Percentiles rank a stretch among this genome's conserved stretches.
phyloP scores from a whole-genome alignment of 2,888 invertebrate genomes.

The Agapostemon virescens region DNA sequence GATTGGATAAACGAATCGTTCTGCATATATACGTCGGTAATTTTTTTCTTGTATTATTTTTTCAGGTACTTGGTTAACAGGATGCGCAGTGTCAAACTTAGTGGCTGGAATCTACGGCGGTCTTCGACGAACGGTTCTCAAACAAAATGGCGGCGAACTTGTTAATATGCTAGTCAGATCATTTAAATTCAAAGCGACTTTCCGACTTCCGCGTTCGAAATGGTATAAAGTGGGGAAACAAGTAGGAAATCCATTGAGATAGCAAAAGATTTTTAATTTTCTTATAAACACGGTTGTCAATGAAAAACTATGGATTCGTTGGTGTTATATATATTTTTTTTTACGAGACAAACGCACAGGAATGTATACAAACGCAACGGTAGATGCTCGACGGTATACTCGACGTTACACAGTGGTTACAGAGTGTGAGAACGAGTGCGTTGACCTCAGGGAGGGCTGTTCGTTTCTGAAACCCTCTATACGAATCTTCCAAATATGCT shows the following conservation, averaged over 20 bases:
- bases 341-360: background rate
- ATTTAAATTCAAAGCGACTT: conserved; percentile 3
- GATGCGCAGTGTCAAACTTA: background rate
- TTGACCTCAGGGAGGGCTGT: background rate
- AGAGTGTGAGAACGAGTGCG: background rate
- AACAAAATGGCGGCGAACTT: conserved; percentile 10
- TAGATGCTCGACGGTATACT: background rate
- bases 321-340: background rate
- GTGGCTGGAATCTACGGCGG: background rate
- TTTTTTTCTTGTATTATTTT: background rate
- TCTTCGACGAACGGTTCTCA: background rate
- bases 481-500: background rate
- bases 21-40: background rate
- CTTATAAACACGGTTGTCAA: background rate
- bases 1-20: background rate
- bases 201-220: background rate
- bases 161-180: conserved; percentile 1
- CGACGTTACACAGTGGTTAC: background rate
- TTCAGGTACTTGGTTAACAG: background rate
- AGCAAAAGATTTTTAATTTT: background rate
- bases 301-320: background rate
- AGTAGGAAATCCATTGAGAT: background rate
- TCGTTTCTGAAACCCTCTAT: background rate
- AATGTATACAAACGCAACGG: background rate
- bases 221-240: background rate